These are phyloP conservation scores for Subanguina moxae DNA, from an alignment of 1,140 invertebrate genomes.

Conservation along the genomic window DNA sequence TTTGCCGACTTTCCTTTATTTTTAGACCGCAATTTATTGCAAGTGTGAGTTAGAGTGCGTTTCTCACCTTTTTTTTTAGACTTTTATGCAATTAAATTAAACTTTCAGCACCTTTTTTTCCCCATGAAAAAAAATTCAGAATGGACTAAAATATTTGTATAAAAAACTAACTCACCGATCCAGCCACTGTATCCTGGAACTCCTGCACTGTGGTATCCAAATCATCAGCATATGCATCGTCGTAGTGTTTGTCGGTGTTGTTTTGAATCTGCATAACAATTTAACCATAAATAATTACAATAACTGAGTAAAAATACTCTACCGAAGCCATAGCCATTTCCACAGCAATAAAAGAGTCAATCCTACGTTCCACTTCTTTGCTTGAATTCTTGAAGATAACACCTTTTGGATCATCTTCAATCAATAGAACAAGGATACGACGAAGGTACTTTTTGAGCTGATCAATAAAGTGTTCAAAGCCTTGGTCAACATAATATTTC, in stretches of 20 bases:
- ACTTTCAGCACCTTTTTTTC: too few species aligned
- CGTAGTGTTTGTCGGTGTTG: slow-evolving; percentile 29
- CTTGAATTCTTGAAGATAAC: slow-evolving; percentile 16
- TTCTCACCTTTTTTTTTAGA: too few species aligned
- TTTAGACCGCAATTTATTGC: too few species aligned
- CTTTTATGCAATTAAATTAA: too few species aligned
- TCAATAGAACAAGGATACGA: slow-evolving; percentile 13
- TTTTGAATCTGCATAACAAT: slow-evolving; percentile 13
- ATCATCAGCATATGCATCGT: slow-evolving; percentile 32
- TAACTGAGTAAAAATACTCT: not conserved
- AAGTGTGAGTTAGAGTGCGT: too few species aligned
- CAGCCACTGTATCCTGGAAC: slow-evolving; percentile 24
- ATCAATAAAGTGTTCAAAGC: slow-evolving; percentile 17
- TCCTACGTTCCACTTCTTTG: slow-evolving; percentile 17
- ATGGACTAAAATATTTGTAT: not conserved
- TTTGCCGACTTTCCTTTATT: too few species aligned
- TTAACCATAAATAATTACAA: not conserved
- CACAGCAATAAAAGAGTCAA: slow-evolving; percentile 29
- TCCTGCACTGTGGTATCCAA: slow-evolving; percentile 23
- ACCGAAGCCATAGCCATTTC: slow-evolving; percentile 19
- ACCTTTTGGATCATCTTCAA: slow-evolving; percentile 11
- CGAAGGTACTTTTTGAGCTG: slow-evolving; percentile 19
- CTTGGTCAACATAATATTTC: slow-evolving; percentile 25
- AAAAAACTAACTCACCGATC: slow-evolving; percentile 18
- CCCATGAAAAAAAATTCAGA: too few species aligned